Base-by-base conservation (phyloP, 2,888 invertebrate species). In the Hydraecia micacea region DNA sequence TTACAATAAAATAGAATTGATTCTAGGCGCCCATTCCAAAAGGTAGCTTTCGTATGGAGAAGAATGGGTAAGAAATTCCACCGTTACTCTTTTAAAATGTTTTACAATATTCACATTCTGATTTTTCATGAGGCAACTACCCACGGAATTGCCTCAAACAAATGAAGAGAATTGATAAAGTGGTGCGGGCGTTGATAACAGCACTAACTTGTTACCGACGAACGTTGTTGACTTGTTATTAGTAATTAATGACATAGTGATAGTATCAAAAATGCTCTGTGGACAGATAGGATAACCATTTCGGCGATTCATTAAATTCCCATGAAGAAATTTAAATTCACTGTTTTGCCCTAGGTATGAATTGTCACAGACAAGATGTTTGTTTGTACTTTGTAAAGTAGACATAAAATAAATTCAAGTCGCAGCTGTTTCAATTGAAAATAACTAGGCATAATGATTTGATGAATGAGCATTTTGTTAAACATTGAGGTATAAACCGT, bases 191-290 rank as follows among this genome's bases (percentile, higher is more conserved):
- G 6, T 25, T 32, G 73, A 73, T 67, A 74, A 39, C 28, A 55
- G 52, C 69, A 39, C 28, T 25, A 42, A n/a, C 46, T 13, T 66
- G 67, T 8, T 39, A 32, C 21, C 25, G 21, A 39, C 11, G 62
- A 42, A 63, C n/a, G n/a, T n/a, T n/a, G n/a, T n/a, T n/a, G n/a
- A 62, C n/a, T 11, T 46, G n/a, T 7, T 7, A 15, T 52, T 18
- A 52, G 15, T 66, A 25, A 77, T 36, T 58, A 75, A 36, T 76
- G 32, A 46, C 65, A 65, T 46, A 66, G 32, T 15, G 58, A 77
- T 77, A 77, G 42, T 36, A 39, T 25, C 9, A 77, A 66, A 77
- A 36, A 36, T 58, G 5, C 1, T 49, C 39, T 36, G n/a, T 28
- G 58, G 25, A 9, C 25, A 28, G 36, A 32, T 36, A 58, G 46